Percentiles rank a stretch among this genome's conserved stretches.
Evolutionary conservation across 2,888 invertebrate species (phyloP).

Genomic region (Phlogophora meticulosa): DNA sequence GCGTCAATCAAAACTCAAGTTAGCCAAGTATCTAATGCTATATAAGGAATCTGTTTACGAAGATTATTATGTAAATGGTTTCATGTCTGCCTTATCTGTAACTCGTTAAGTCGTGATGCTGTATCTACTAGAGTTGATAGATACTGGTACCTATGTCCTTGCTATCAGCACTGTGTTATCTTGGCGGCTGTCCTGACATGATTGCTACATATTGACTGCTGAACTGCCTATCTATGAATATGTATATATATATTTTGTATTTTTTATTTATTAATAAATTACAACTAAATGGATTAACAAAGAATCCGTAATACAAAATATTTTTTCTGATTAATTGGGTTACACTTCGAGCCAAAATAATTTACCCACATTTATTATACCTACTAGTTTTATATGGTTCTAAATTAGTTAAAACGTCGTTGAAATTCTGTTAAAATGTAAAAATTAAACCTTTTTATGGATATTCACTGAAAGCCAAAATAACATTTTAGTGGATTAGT

Average conservation of each 20-base stretch:
- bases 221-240: too few relatives aligned
- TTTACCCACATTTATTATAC: too few relatives aligned
- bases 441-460: not conserved
- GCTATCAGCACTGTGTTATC: conserved; percentile 49
- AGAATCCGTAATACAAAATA: not conserved
- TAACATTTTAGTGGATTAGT: conserved; percentile 47
- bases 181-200: conserved; percentile 26
- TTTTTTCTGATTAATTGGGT: not conserved
- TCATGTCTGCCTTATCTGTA: conserved; percentile 32
- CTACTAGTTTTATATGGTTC: too few relatives aligned
- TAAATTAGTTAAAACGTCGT: too few relatives aligned
- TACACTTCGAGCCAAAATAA: conserved; percentile 11
- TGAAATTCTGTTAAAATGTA: not conserved
- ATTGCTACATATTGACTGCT: conserved; percentile 32
- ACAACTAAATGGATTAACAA: not conserved
- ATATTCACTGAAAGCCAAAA: conserved; percentile 1
- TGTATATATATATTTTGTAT: too few relatives aligned
- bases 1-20: conserved; percentile 38
- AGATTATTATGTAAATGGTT: conserved; percentile 56
- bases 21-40: conserved; percentile 8
- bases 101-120: conserved; percentile 40
- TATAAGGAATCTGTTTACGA: conserved; percentile 43
- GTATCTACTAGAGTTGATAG: conserved; percentile 28
- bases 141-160: conserved; percentile 13
- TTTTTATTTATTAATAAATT: too few relatives aligned